Evolutionary conservation across 1,140 invertebrate species (phyloP), one percentile per base, ranked within the genome.

Genomic region (Trichogramma pretiosum): DNA sequence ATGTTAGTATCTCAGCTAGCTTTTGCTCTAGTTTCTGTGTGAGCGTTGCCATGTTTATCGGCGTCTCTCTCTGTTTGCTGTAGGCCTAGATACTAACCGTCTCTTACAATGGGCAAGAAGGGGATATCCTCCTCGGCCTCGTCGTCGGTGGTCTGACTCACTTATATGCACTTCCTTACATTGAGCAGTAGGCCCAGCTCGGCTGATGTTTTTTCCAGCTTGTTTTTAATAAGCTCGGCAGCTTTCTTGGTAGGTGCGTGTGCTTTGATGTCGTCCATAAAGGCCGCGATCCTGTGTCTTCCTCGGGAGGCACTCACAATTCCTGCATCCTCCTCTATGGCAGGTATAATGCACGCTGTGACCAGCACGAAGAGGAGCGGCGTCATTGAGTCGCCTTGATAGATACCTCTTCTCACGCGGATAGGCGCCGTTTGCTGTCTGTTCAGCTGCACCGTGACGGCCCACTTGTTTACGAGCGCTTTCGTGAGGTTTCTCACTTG

Each of bases 191-290:
- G 26, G 7, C 26, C 26, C n/a, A 30, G 7, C n/a, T 30, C 26
- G 7, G 7, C 26, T 30, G 26, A 7, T 30, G 26, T 13, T 30
- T 30, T 30, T 7, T 7, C 26, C n/a, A 30, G 26, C n/a, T 30
- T 13, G 7, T 30, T 23, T 0, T 24, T 40, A 3, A 45, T 39
- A 19, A n/a, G 42, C 28, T 48, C 28, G 5, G 46, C 36, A 11
- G 38, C 38, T 9, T 41, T 17, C 28, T 53, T 24, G n/a, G 48
- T 45, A n/a, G 34, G 24, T 5, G 53, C 39, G 33, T 58, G 56
- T 38, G 51, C 47, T 38, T 59, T 59, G 16, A 59, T 48, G 41
- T 58, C 57, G 44, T 60, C 58, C 55, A 58, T 57, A 32, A 51
- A 60, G 2, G 49, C 55, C 10, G 49, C 14, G 1, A 57, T 41